Evolutionary conservation across 2,113 vertebrate genomes (phyloP), one percentile per base, ranked within the genome.

Genomic region (Asarcornis scutulata): DNA sequence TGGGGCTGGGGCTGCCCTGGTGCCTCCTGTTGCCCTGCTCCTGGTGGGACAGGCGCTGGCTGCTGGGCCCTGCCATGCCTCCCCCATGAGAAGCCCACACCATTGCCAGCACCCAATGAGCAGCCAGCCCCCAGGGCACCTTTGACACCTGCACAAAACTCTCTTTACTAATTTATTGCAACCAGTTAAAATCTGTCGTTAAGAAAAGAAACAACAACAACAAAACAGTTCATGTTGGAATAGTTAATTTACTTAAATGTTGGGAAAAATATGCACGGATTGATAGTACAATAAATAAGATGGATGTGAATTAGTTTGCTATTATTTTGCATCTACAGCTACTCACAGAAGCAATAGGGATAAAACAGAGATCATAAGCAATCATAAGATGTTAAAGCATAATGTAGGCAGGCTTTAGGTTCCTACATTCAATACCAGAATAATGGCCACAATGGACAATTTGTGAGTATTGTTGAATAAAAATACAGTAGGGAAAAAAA

Each of bases 81-180:
- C 6, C 2, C 1, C 21, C 7, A 21, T 6, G 7, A 22, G 25
- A 6, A 56, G 3, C 7, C n/a, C 23, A 6, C 4, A 2, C 0
- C 1, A 3, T 4, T 29, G 6, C 27, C 2, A 2, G 6, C 7
- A 29, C 10, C 5, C n/a, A 55, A 7, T 17, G 7, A 59, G 11
- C 7, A 34, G 20, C 9, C 17, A 23, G 55, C 8, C 18, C 12
- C 5, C 8, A 32, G 36, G 48, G 23, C 11, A 31, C 8, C 10
- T 46, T 36, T 25, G n/a, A 23, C 13, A n/a, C 8, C 7, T 29
- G 25, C 27, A 20, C 25, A 86, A 73, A 83, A 66, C 23, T 48
- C 17, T 52, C 36, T 50, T 84, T 63, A 34, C 7, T n/a, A 13
- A 52, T 36, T 55, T 74, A 67, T 66, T 55, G n/a, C 32, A 59